A percentile compares a stretch with the other conserved stretches of the same genome.
Evolutionary conservation across 2,888 invertebrate genomes (phyloP).

Genomic region (Thereva unica): DNA sequence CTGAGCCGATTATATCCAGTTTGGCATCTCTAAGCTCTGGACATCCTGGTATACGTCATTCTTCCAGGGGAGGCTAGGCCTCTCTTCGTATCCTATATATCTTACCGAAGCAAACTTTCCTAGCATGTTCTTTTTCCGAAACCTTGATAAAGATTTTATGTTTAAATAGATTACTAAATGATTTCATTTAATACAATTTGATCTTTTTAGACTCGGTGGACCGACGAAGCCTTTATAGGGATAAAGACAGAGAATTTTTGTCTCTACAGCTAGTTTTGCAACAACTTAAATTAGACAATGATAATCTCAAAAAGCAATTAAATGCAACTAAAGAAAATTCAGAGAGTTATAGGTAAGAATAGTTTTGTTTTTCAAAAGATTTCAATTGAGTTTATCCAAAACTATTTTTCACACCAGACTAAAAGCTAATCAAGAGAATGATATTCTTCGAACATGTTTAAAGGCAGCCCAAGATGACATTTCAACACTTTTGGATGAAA

Average conservation of each 20-base stretch:
- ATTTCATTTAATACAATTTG: no score
- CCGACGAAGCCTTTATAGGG: slow-evolving; percentile 35
- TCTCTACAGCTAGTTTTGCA: slow-evolving; percentile 60
- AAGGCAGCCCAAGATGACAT: slow-evolving; percentile 77
- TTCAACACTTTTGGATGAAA: slow-evolving; percentile 71
- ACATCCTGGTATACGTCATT: no score
- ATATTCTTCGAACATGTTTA: slow-evolving; percentile 64
- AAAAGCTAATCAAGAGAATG: slow-evolving; percentile 63
- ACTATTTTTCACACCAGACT: slow-evolving; percentile 46
- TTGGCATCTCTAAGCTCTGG: no score
- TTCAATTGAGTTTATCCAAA: background rate
- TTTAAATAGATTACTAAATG: no score
- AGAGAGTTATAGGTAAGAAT: slow-evolving; percentile 62
- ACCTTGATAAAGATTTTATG: no score
- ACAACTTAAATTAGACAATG: slow-evolving; percentile 66
- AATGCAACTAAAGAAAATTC: slow-evolving; percentile 62
- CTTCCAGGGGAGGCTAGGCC: no score
- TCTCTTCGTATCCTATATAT: no score
- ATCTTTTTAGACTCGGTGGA: no score
- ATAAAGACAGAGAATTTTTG: slow-evolving; percentile 58
- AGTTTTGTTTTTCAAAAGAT: background rate
- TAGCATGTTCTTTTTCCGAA: no score
- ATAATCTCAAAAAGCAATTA: slow-evolving; percentile 66
- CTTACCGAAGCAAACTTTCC: no score
- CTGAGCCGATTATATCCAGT: no score